Conservation (phyloP, 2,888 invertebrate genomes). For the Nudaria mundana region DNA sequence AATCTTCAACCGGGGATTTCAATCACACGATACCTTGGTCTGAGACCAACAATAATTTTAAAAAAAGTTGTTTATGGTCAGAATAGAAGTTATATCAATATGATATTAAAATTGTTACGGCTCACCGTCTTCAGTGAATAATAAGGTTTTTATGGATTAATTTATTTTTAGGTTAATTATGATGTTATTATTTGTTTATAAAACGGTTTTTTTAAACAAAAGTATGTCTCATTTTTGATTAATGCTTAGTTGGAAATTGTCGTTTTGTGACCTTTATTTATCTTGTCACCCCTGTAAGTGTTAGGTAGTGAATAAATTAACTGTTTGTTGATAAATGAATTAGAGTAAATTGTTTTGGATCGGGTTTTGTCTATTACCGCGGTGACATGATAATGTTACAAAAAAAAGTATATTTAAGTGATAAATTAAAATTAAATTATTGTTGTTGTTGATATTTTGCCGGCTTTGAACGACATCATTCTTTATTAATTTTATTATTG, state of each 20-base stretch:
- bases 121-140: constrained; percentile 59
- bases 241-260: constrained; percentile 45
- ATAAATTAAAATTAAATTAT: constrained; percentile 45
- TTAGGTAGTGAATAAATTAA: constrained; percentile 10
- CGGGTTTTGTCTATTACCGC: constrained; percentile 6
- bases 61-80: constrained; percentile 44
- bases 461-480: constrained; percentile 60
- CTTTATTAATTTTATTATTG: constrained; percentile 67
- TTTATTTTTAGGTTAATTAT: constrained; percentile 70
- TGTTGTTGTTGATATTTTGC: constrained; percentile 70
- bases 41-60: neutral
- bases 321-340: neutral
- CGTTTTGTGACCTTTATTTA: constrained; percentile 40
- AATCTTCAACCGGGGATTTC: constrained; percentile 17
- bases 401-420: constrained; percentile 44
- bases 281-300: constrained; percentile 35
- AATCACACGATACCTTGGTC: constrained; percentile 16
- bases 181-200: constrained; percentile 64
- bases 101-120: constrained; percentile 78
- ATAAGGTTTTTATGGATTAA: constrained; percentile 56
- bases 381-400: constrained; percentile 36
- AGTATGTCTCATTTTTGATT: constrained; percentile 39
- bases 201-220: constrained; percentile 51
- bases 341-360: neutral
- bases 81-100: constrained; percentile 65